Evolutionary conservation across 2,113 vertebrate genomes (phyloP).

Genomic region (Sinocyclocheilus rhinocerous): DNA sequence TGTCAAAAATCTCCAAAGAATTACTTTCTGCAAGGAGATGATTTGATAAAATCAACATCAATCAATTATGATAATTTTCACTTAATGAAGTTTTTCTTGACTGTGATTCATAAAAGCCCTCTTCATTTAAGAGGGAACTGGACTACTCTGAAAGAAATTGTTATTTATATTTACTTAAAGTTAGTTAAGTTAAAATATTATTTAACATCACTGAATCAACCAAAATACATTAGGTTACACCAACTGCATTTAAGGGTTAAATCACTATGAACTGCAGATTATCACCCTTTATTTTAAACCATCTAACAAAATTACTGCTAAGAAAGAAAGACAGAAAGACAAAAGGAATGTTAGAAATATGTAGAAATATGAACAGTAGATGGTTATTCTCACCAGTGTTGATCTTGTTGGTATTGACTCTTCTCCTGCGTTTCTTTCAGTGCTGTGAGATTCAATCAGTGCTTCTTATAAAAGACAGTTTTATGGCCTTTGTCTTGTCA

Average conservation of each 20-base stretch:
- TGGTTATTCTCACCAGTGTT: not conserved
- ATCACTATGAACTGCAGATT: no score
- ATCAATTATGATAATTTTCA: not conserved
- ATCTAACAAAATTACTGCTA: no score
- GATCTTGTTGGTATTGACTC: not conserved
- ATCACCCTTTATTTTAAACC: no score
- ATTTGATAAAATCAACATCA: not conserved
- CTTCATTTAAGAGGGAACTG: not conserved
- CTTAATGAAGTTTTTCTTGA: not conserved
- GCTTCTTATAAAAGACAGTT: not conserved
- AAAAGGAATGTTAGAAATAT: not conserved
- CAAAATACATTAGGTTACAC: not conserved
- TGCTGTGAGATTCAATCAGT: not conserved
- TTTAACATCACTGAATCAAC: not conserved
- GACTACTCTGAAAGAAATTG: not conserved
- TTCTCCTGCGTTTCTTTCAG: not conserved
- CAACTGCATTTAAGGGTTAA: no score
- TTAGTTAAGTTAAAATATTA: not conserved
- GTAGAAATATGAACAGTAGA: not conserved
- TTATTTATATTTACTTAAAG: not conserved
- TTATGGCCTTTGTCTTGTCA: not conserved
- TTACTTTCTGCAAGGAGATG: not conserved
- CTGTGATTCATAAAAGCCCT: not conserved
- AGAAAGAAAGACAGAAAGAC: not conserved
- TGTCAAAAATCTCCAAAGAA: constrained; percentile 10